Evolutionary conservation across 2,113 vertebrate species (phyloP).

Genomic region (Hirundichthys speculiger): DNA sequence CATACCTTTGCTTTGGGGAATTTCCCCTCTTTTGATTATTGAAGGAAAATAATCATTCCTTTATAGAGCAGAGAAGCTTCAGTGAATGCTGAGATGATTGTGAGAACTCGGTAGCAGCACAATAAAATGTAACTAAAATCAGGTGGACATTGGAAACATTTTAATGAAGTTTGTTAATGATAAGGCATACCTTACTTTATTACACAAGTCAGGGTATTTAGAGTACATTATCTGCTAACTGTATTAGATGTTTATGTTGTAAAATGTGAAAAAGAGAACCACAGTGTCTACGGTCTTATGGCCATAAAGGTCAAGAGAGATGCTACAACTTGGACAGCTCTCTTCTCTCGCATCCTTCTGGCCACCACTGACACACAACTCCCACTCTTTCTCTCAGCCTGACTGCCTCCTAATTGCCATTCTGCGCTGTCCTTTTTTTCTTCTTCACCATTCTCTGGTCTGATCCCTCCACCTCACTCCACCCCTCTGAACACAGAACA

Average conservation of each 20-base stretch:
- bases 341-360: conserved; percentile 11
- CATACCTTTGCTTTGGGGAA: conserved; percentile 26
- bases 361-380: conserved; percentile 6
- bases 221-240: too few species aligned
- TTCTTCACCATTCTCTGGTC: background rate
- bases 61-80: background rate
- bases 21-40: conserved; percentile 2
- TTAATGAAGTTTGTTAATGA: background rate
- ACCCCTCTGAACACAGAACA: background rate
- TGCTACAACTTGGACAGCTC: background rate
- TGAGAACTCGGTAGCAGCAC: background rate
- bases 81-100: background rate
- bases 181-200: background rate
- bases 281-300: background rate
- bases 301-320: background rate
- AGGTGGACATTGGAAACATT: background rate
- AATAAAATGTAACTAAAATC: background rate
- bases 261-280: background rate
- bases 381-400: conserved; percentile 21
- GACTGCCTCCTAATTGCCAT: conserved; percentile 29
- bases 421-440: conserved; percentile 1
- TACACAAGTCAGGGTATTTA: background rate
- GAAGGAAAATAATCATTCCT: background rate
- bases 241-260: too few species aligned
- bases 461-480: background rate